Percentiles rank a stretch among this genome's conserved stretches.
phyloP scores from a whole-genome alignment of 2,113 vertebrate species.

The Poecilia latipinna region DNA sequence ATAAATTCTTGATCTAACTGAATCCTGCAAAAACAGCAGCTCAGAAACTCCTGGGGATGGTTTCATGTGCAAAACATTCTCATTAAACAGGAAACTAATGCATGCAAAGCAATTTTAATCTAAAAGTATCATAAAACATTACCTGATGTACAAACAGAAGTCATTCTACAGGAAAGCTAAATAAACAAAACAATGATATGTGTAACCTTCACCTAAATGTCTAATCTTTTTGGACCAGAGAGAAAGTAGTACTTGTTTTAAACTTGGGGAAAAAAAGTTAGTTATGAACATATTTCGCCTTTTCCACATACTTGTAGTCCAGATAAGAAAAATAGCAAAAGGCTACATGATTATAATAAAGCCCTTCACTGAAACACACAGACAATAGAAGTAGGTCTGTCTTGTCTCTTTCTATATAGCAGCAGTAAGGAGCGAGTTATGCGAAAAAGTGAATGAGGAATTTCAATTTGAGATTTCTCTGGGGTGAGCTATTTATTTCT shows the following conservation, averaged over 20 bases:
- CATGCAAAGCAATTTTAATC: not conserved
- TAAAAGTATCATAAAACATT: slow-evolving; percentile 8
- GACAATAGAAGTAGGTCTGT: not conserved
- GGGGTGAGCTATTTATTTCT: slow-evolving; percentile 72
- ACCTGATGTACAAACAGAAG: slow-evolving; percentile 5
- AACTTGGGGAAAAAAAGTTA: not conserved
- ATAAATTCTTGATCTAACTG: slow-evolving; percentile 49
- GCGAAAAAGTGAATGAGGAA: slow-evolving; percentile 66
- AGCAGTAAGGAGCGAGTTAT: slow-evolving; percentile 40
- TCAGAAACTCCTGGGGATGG: slow-evolving; percentile 30
- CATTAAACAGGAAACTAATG: slow-evolving; percentile 14
- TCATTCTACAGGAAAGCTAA: not conserved
- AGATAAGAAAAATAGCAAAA: not conserved
- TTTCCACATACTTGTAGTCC: not conserved
- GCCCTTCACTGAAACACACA: slow-evolving; percentile 11
- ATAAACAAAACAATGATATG: not conserved
- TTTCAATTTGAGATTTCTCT: slow-evolving; percentile 61
- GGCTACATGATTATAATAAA: slow-evolving; percentile 6
- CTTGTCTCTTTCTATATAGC: slow-evolving; percentile 33
- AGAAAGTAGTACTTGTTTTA: not conserved
- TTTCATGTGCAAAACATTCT: slow-evolving; percentile 26
- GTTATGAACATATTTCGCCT: not conserved
- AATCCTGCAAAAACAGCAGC: slow-evolving; percentile 57
- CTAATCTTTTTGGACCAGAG: not conserved
- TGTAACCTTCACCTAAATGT: not conserved